Evolutionary conservation across 2,888 invertebrate genomes (phyloP).

Genomic region (Sphecodes monilicornis): DNA sequence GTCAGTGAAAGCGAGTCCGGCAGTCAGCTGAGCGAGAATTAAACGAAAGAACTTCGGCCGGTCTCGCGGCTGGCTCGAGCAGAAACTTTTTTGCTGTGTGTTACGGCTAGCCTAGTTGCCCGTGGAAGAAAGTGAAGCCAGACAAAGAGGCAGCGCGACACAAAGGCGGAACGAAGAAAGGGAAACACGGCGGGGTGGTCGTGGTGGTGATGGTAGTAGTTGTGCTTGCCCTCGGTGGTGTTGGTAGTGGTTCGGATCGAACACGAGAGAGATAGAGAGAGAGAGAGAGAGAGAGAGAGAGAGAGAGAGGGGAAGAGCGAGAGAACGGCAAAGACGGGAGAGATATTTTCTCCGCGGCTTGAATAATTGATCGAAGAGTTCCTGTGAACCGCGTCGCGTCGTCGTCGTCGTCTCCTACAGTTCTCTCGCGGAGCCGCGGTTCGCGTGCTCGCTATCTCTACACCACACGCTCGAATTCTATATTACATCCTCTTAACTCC

Average conservation of each 20-base stretch:
- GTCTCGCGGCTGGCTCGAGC: slow-evolving; percentile 37
- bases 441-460: slow-evolving; percentile 5
- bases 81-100: slow-evolving; percentile 65
- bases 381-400: slow-evolving; percentile 11
- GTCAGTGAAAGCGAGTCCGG: slow-evolving; percentile 62
- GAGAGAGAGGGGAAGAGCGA: no score
- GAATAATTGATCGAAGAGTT: slow-evolving; percentile 60
- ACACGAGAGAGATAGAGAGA: no score
- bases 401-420: background rate
- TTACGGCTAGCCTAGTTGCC: slow-evolving; percentile 67
- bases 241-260: slow-evolving; percentile 23
- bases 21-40: slow-evolving; percentile 69
- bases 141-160: slow-evolving; percentile 42
- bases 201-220: background rate
- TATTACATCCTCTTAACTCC: slow-evolving; percentile 2
- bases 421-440: background rate
- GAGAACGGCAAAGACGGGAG: background rate
- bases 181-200: background rate
- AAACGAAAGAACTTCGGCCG: slow-evolving; percentile 60
- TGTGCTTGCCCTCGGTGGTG: background rate
- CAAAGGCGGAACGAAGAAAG: slow-evolving; percentile 19
- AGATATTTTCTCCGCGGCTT: slow-evolving; percentile 17
- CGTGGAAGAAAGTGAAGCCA: slow-evolving; percentile 55
- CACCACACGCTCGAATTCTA: slow-evolving; percentile 9
- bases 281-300: no score